These are phyloP conservation scores for Thalassoma bifasciatum DNA, from an alignment of 2,113 vertebrate species.

Conservation along the genomic window DNA sequence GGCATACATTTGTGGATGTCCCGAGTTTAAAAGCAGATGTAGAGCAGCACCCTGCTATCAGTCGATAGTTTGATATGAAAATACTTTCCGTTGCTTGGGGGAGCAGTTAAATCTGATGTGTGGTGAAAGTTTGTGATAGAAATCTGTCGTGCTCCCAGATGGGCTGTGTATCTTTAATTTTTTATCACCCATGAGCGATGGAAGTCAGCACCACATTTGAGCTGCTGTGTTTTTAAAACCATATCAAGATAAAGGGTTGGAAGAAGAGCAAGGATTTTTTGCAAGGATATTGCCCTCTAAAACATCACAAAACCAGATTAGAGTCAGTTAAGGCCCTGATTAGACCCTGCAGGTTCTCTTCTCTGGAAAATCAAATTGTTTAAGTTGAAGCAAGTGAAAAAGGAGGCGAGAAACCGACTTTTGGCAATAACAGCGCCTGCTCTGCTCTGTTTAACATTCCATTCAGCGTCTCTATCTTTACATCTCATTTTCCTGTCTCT, in stretches of 20 bases:
- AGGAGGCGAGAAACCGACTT: background rate
- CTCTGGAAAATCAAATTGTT: conserved; percentile 45
- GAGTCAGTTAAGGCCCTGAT: conserved; percentile 29
- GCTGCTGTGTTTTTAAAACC: conserved; percentile 10
- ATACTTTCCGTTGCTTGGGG: background rate
- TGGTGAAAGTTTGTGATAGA: background rate
- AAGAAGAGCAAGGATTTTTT: conserved; percentile 1
- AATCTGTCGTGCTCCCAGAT: background rate
- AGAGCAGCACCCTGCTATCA: background rate
- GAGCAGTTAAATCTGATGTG: background rate
- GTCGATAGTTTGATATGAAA: background rate
- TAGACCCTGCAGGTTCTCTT: conserved; percentile 30
- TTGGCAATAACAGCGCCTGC: conserved; percentile 19
- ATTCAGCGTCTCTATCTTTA: conserved; percentile 14
- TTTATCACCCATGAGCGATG: conserved; percentile 1
- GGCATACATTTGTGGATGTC: background rate
- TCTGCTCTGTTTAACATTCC: conserved; percentile 57
- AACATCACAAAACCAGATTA: conserved; percentile 20
- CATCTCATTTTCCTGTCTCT: conserved; percentile 48
- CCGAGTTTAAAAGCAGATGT: background rate
- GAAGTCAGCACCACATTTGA: background rate
- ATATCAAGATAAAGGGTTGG: conserved; percentile 4
- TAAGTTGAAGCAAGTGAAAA: conserved; percentile 37
- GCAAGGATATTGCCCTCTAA: conserved; percentile 7
- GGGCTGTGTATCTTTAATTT: background rate